A percentile compares a stretch with the other conserved stretches of the same genome.
Conservation (phyloP, 2,888 invertebrate species). For the Buathra laborator region DNA sequence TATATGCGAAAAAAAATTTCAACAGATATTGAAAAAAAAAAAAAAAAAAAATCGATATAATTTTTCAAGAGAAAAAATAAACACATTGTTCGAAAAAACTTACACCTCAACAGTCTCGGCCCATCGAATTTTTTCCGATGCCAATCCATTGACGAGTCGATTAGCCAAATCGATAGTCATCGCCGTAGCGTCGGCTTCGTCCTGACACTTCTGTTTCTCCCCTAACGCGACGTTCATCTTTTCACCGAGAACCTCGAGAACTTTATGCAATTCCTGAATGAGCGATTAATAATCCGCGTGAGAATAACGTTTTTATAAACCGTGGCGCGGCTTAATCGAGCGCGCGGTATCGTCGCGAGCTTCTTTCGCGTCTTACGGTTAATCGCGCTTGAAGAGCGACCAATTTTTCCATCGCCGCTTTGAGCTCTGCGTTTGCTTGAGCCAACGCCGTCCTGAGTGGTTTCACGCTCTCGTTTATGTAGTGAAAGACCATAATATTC, state of each 20-base stretch:
- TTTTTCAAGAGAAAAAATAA: neutral
- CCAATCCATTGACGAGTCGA: constrained; percentile 95
- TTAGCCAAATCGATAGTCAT: constrained; percentile 96
- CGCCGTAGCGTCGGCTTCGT: constrained; percentile 96
- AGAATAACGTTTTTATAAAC: neutral
- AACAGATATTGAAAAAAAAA: too few relatives aligned
- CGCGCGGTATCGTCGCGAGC: neutral
- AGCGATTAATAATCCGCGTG: neutral
- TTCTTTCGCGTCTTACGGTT: constrained; percentile 84
- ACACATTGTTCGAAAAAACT: constrained; percentile 49
- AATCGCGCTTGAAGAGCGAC: constrained; percentile 91
- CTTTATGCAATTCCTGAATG: constrained; percentile 90
- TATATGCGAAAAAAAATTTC: too few relatives aligned
- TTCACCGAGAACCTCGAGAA: constrained; percentile 91
- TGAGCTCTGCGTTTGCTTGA: constrained; percentile 94
- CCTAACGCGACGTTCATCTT: constrained; percentile 95
- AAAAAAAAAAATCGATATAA: neutral
- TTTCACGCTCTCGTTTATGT: constrained; percentile 96
- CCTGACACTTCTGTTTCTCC: constrained; percentile 95
- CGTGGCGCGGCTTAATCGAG: constrained; percentile 31
- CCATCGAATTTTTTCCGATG: constrained; percentile 96
- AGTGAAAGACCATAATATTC: constrained; percentile 95
- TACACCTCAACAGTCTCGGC: constrained; percentile 88
- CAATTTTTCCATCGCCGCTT: constrained; percentile 93
- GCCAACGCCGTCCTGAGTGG: constrained; percentile 95